Base-by-base conservation (phyloP, 2,113 vertebrate genomes). In the Edolisoma coerulescens region DNA sequence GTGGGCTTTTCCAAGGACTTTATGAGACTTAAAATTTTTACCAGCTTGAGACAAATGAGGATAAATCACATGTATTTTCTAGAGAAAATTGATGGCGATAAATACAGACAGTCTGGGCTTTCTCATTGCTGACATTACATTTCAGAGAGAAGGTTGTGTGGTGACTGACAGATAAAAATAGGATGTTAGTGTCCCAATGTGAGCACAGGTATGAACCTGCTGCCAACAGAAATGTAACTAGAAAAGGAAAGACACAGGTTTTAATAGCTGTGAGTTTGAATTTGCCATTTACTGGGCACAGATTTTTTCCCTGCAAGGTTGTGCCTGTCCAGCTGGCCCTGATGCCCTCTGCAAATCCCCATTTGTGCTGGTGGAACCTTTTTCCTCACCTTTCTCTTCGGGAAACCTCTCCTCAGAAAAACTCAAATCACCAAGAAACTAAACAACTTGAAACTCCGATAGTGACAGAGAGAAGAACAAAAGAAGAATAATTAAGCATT, bases 401-500 rank as follows among this genome's bases (percentile, higher is more conserved):
- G 56, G 30, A 92, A 91, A 64, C 33, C 12, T 60, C 61, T 89
- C 78, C 35, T 53, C 20, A 11, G 42, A 77, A 95, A 70, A 82
- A 71, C 54, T 78, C 9, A 11, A 93, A 73, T 69, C 56, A 75
- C 76, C 0, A 4, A 88, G 68, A 73, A 92, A 96, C 96, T 64
- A 95, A 95, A 97, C 90, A 96, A 92, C 87, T 89, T 57, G 10
- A 75, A 93, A 80, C 82, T 94, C 2, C 0, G 6, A 24, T 35
- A 89, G 63, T 69, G 67, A 47, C 4, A 4, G 82, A 84, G 47
- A 74, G 33, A 92, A 80, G 95, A 95, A 93, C 90, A 93, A 95
- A 96, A 95, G 85, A 94, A 81, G 64, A 94, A 96, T 97, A 97
- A 96, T 97, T 97, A 96, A 95, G 92, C 92, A 56, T 96, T 92